phyloP scores from a whole-genome alignment of 1,140 invertebrate species.

The Tetramorium alpestre region DNA sequence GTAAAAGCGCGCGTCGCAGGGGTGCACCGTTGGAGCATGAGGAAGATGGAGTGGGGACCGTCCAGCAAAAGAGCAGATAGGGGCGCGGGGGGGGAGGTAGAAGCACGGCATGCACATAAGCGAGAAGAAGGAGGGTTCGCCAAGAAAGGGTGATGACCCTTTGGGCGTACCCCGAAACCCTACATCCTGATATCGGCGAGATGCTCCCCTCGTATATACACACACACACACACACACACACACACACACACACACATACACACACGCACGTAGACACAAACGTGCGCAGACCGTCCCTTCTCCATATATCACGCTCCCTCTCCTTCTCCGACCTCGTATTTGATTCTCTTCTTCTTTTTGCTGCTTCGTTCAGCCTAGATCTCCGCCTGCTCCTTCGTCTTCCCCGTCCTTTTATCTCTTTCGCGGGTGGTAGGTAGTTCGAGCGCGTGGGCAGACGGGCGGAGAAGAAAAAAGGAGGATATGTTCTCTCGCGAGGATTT shows the following conservation, averaged over 20 bases:
- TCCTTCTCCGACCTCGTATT: conserved; percentile 23
- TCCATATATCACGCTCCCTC: conserved; percentile 47
- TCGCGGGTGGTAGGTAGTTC: conserved; percentile 41
- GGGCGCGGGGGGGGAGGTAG: background rate
- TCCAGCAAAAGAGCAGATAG: conserved; percentile 48
- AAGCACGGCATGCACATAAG: conserved; percentile 41
- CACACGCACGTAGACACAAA: background rate
- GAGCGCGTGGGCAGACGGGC: conserved; percentile 50
- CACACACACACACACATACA: background rate
- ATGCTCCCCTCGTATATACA: conserved; percentile 33
- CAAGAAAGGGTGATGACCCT: conserved; percentile 67
- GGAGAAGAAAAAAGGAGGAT: conserved; percentile 7
- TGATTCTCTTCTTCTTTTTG: background rate
- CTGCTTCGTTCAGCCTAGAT: conserved; percentile 9
- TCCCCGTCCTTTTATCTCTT: conserved; percentile 51
- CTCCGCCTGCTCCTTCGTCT: conserved; percentile 22
- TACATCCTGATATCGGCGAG: conserved; percentile 65
- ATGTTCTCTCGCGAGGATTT: conserved; percentile 32
- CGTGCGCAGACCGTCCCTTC: background rate
- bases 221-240: background rate
- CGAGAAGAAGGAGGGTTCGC: conserved; percentile 19
- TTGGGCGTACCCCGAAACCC: conserved; percentile 68
- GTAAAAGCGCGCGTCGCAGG: conserved; percentile 69
- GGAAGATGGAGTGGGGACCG: conserved; percentile 33
- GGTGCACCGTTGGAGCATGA: conserved; percentile 57